Evolutionary conservation across 2,888 invertebrate genomes (phyloP).

Genomic region (Nymphalis polychloros): DNA sequence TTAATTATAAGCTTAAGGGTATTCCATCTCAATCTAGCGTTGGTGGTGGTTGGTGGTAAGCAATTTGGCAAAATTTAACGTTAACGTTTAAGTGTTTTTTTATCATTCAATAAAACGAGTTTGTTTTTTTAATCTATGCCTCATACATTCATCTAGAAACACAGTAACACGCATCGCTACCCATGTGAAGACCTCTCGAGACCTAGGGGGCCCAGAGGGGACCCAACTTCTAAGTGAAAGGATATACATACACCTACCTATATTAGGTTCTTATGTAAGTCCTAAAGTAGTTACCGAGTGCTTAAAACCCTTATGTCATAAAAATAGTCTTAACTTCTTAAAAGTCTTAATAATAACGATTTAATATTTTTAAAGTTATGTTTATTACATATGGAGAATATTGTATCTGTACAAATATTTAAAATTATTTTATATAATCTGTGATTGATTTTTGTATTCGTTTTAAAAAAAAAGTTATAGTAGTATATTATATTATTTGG

Average conservation of each 20-base stretch:
- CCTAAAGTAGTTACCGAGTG: slow-evolving; percentile 37
- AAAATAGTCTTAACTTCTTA: slow-evolving; percentile 32
- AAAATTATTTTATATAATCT: background rate
- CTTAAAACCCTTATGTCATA: slow-evolving; percentile 27
- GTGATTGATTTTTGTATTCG: too few relatives aligned
- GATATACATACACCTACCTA: slow-evolving; percentile 37
- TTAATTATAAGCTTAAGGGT: too few relatives aligned
- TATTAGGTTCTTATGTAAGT: slow-evolving; percentile 37
- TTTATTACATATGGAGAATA: too few relatives aligned
- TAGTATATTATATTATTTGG: too few relatives aligned
- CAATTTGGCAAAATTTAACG: too few relatives aligned
- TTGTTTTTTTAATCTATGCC: slow-evolving; percentile 15
- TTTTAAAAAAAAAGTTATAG: too few relatives aligned
- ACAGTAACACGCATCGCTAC: slow-evolving; percentile 47
- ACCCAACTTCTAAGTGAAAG: slow-evolving; percentile 46
- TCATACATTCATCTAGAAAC: slow-evolving; percentile 15
- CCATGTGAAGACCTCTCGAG: slow-evolving; percentile 49
- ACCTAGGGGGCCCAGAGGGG: slow-evolving; percentile 46
- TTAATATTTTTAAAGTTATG: background rate
- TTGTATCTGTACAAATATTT: too few relatives aligned
- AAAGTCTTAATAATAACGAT: slow-evolving; percentile 25
- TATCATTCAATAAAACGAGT: background rate
- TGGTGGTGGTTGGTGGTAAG: too few relatives aligned
- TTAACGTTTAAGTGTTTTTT: too few relatives aligned
- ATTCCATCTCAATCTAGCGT: too few relatives aligned